Base-by-base conservation (phyloP, 2,113 vertebrate genomes). In the Brachyhypopomus occidentalis region DNA sequence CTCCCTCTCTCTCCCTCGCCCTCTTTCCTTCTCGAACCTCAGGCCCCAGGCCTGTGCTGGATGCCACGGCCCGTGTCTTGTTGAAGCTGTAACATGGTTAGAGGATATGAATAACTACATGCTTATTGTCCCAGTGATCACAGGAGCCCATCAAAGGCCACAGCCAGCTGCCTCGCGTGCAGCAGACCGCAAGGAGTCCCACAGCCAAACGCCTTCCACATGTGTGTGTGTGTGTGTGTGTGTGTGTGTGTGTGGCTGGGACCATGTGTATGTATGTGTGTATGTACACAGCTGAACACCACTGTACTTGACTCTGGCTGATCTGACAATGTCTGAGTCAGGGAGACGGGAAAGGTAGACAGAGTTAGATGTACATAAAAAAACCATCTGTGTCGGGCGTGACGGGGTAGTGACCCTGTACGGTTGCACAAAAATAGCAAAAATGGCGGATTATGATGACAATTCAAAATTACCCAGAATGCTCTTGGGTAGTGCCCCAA, bases 161-260 rank as follows among this genome's bases (percentile, higher is more conserved):
- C 83, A 84, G 84, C 89, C 87, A 88, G 83, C 86, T 87, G 87
- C 79, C 88, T 66, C 59, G 76, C 67, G 73, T 62, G 80, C 20
- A 59, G 55, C 55, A 56, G 52, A 55, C 6, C 41, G 9, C 41
- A 6, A 45, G 41, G 41, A 45, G 41, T 45, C 41, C 41, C 41
- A 45, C 41, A 8, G 41, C 41, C 41, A 6, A 45, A 45, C 41
- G 9, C 41, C 9, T 45, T 45, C 41, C 41, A 45, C 41, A 45
- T 45, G 27, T 72, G 75, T 23, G 52, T 20, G 58, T 52, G 30
- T 63, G 23, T 73, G 16, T 67, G n/a, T 69, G 72, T 59, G 72
- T 75, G 60, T 55, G 45, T 3, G 69, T 55, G 75, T 64, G 55
- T 62, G 25, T 75, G 38, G n/a, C n/a, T 67, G 19, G 41, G 62